Base-by-base conservation (phyloP, 2,797 vertebrate species). In the Dendrocincla tyrannina region DNA sequence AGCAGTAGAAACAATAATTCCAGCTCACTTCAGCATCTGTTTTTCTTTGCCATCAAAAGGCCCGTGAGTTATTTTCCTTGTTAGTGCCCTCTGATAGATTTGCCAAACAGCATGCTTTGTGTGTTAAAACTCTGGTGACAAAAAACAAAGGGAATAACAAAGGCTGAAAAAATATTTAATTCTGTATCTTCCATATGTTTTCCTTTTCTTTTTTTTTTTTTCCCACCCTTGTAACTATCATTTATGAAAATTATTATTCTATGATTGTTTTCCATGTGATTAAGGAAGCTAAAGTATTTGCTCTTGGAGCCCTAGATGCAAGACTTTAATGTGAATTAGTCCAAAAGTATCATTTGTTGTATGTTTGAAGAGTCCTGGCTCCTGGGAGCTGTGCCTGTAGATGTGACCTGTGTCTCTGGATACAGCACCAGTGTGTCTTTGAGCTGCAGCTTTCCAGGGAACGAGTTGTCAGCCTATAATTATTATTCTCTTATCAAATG, bases 21-120 rank as follows among this genome's bases (percentile, higher is more conserved):
- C 58, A 75, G 17, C 66, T 86, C 27, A 23, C 33, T 81, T 88
- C 64, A 85, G 33, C 33, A 49, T n/a, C 56, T 91, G 28, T 49
- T 91, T 83, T 67, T 44, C 56, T 72, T 59, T 70, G 68, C 60
- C 28, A 56, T 90, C 72, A 85, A 46, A 94, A 90, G 28, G 14
- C 10, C 42, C 0, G 0, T 58, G 89, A 44, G 1, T 33, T 83
- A 33, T 50, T 88, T 89, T n/a, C 56, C 64, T 41, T 56, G 64
- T 88, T 85, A 93, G 33, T 41, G 75, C 22, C 28, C 41, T 72
- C 60, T 85, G 58, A 39, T 53, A 33, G 37, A 69, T 58, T 69
- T 76, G 30, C 50, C 35, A 62, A 86, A 60, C 32, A 50, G 10
- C 42, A 44, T 6, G 13, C 6, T 75, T 68, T 79, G 3, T 72